Base-by-base conservation (phyloP, 2,797 vertebrate genomes). In the Meriones psammophilus region DNA sequence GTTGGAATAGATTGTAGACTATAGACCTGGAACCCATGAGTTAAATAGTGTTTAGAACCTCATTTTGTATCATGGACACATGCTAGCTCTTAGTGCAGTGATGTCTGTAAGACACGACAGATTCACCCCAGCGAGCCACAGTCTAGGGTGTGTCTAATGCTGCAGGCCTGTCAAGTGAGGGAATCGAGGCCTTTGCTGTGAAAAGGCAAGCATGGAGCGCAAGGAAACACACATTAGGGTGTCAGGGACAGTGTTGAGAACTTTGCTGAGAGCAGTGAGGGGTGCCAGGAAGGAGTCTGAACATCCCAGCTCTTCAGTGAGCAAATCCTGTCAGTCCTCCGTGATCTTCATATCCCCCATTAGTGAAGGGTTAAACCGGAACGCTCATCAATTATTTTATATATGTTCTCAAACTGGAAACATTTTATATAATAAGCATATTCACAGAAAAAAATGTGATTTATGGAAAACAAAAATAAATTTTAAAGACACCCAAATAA, bases 51-150 rank as follows among this genome's bases (percentile, higher is more conserved):
- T 1, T 81, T 93, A 81, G 83, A 62, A 42, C 77, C 80, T 78
- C 94, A 22, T 20, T 94, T 95, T 94, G n/a, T 22, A 30, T 88
- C 91, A 79, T 83, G 12, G 73, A 89, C 76, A 4, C 33, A 62
- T 24, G 56, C 58, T 56, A 76, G 5, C 10, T 88, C 88, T 84
- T 46, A 66, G 14, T 93, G n/a, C 68, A 78, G 13, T 36, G 12
- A 17, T 64, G 39, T 20, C 46, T 71, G 15, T 26, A 39, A 79
- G 30, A 4, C 46, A 22, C 39, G 10, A 33, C 20, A 71, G n/a
- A 91, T 92, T 84, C 74, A 42, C 89, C 8, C 80, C 50, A 54
- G 15, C 13, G 50, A n/a, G 74, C 36, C 7, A 7, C 85, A 79
- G 69, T 68, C 73, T 86, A 30, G 68, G 2, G 12, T 20, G 28